Evolutionary conservation across 2,888 invertebrate genomes (phyloP).

Genomic region (Hemithea aestivaria): DNA sequence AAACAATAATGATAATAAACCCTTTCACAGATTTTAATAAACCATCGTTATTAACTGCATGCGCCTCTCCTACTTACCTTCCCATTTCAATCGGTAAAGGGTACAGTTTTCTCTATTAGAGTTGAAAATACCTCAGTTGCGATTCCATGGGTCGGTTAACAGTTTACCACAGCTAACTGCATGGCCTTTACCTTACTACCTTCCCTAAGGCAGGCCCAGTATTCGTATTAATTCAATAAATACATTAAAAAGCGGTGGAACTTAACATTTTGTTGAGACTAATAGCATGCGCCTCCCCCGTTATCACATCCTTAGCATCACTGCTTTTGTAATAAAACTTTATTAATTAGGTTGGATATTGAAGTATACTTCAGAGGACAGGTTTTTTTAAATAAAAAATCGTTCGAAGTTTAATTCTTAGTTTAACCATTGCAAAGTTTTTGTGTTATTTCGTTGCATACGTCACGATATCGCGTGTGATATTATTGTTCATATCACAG

Average conservation of each 20-base stretch:
- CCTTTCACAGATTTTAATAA: slow-evolving; percentile 40
- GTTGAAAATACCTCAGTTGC: slow-evolving; percentile 3
- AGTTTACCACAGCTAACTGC: slow-evolving; percentile 47
- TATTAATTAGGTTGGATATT: background rate
- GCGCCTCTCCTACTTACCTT: slow-evolving; percentile 54
- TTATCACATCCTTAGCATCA: slow-evolving; percentile 44
- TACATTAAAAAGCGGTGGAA: slow-evolving; percentile 40
- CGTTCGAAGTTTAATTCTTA: too few relatives aligned
- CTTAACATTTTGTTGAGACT: slow-evolving; percentile 41
- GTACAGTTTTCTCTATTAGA: slow-evolving; percentile 3
- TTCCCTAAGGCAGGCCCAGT: slow-evolving; percentile 34
- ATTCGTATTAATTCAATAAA: too few relatives aligned
- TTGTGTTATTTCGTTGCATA: slow-evolving; percentile 13
- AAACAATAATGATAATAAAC: too few relatives aligned
- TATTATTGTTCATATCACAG: slow-evolving; percentile 69
- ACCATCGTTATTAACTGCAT: slow-evolving; percentile 50
- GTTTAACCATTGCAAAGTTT: background rate
- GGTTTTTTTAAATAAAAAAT: too few relatives aligned
- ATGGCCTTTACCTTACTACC: slow-evolving; percentile 46
- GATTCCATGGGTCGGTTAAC: slow-evolving; percentile 44
- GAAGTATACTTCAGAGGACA: background rate
- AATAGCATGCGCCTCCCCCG: slow-evolving; percentile 63
- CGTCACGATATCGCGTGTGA: slow-evolving; percentile 49
- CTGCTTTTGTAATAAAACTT: slow-evolving; percentile 30
- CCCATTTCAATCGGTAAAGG: slow-evolving; percentile 46